Percentiles rank a stretch among this genome's conserved stretches.
phyloP scores from a whole-genome alignment of 2,113 vertebrate species.

The Hipposideros armiger region DNA sequence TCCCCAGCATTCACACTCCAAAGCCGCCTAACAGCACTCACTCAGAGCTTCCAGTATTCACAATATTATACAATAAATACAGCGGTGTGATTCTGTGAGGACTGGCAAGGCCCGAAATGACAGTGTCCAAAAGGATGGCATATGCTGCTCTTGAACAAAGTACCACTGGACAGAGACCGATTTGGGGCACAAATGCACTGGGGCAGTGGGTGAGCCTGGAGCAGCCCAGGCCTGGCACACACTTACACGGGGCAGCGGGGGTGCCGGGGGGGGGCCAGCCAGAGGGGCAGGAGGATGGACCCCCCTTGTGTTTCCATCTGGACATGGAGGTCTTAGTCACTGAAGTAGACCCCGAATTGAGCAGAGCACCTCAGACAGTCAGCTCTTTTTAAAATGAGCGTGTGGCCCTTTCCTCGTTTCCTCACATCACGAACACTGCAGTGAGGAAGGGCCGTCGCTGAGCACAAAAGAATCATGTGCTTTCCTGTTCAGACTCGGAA shows the following conservation, averaged over 20 bases:
- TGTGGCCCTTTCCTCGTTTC: not conserved
- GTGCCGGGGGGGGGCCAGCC: not conserved
- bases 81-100: conserved; percentile 47
- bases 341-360: not conserved
- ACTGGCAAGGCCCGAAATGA: conserved; percentile 44
- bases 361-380: conserved; percentile 63
- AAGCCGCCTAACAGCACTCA: conserved; percentile 13
- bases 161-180: not conserved
- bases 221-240: conserved; percentile 64
- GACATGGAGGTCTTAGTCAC: conserved; percentile 4
- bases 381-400: not conserved
- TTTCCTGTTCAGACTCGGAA: not conserved
- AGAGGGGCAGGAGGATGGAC: not conserved
- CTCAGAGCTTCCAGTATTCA: conserved; percentile 82
- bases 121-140: conserved; percentile 56
- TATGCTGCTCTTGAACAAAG: conserved; percentile 40
- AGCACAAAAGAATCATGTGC: conserved; percentile 16
- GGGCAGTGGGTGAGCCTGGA: not conserved
- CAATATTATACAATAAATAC: conserved; percentile 87
- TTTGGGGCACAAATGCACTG: rapidly evolving
- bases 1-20: not conserved
- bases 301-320: not conserved
- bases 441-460: not conserved
- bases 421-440: not conserved
- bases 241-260: not conserved